Conservation (phyloP, 2,797 vertebrate species). For the Falco cherrug region DNA sequence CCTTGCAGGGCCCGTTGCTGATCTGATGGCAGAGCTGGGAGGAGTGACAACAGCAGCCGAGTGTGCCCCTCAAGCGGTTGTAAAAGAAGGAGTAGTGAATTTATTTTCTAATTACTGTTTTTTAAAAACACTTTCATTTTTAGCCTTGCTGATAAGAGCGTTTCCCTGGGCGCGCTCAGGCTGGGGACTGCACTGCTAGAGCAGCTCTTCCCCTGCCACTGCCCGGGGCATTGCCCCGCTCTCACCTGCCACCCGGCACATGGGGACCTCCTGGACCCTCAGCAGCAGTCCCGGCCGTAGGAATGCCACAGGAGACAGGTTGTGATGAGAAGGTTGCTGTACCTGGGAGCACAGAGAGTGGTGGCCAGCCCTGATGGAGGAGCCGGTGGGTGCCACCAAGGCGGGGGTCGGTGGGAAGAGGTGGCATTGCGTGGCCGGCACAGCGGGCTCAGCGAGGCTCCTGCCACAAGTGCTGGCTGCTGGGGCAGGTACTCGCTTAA, state of each 20-base stretch:
- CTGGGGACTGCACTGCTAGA: neutral
- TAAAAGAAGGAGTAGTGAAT: neutral
- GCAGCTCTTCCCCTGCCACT: neutral
- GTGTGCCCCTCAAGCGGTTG: neutral
- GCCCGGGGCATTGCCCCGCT: neutral
- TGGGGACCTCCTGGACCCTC: accelerated
- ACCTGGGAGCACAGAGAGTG: accelerated
- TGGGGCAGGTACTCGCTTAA: neutral
- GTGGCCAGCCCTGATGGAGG: too few relatives aligned
- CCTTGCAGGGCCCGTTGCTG: neutral
- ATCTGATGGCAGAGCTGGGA: neutral
- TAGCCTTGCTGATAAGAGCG: too few relatives aligned
- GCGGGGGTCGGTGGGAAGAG: neutral
- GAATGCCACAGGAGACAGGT: accelerated
- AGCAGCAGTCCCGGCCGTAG: too few relatives aligned
- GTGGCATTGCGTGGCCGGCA: accelerated
- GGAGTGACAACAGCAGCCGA: neutral
- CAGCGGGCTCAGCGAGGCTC: accelerated
- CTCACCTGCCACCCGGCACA: neutral
- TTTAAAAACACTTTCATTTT: neutral
- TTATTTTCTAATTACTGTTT: neutral
- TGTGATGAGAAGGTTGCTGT: accelerated
- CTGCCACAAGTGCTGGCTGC: neutral
- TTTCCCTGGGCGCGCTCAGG: neutral
- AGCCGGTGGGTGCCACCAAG: accelerated